Evolutionary conservation across 2,113 vertebrate species (phyloP), one percentile per base, ranked within the genome.

Genomic region (human (Homo sapiens)): DNA sequence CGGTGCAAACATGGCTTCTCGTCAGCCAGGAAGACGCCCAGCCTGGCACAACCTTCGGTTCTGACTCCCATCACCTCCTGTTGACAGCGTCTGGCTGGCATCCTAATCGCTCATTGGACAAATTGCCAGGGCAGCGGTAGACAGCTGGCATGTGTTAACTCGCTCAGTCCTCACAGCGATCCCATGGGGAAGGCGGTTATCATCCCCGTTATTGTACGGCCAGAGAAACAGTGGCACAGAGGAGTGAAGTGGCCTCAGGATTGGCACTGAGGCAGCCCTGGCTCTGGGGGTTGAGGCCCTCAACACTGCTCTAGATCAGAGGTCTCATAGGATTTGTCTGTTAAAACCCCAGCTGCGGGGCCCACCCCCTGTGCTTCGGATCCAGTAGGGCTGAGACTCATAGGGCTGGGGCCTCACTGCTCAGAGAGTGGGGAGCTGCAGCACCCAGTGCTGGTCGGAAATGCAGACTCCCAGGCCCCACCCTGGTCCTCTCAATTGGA

Each of bases 351-450:
- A 9, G 6, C 50, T 7, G n/a, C 1, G 32, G 55, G 10, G 12
- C 25, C 43, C 17, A 7, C 12, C 18, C 23, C 20, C 3, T 1
- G 55, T n/a, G 48, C 59, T 64, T 86, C 59, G 1, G 23, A 5
- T 4, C 20, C 8, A 6, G 1, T 0, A 1, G 38, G 52, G 79
- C 64, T 2, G 14, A 68, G 40, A 86, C 22, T 30, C n/a, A 2
- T 35, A 45, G 48, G 0, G 0, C 40, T 11, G 13, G 32, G 27
- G 5, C 50, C 38, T 0, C 17, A 40, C 40, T 7, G 23, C 55
- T 40, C 9, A 23, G 48, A 50, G 35, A 1, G 0, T 1, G 9
- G 66, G 48, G 48, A 64, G 61, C 61, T 64, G 66, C 45, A 10
- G 2, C 12, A 11, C 32, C 32, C 32, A 0, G 11, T 0, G 9